Evolutionary conservation across 2,797 vertebrate species (phyloP).

Genomic region (Crax fasciolata): DNA sequence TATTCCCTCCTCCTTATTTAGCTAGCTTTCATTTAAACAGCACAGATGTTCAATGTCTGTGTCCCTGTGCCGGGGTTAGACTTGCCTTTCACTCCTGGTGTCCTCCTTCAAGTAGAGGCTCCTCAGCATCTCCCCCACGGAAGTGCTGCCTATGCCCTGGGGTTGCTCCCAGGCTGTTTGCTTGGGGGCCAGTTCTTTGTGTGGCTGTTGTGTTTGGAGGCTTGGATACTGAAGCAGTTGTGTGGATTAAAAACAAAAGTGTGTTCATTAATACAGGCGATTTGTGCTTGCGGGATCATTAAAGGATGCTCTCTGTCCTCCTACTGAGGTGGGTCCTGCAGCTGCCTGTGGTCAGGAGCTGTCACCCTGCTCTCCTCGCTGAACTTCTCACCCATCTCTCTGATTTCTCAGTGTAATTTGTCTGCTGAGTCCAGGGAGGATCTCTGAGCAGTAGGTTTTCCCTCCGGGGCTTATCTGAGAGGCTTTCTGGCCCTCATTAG

Average conservation of each 20-base stretch:
- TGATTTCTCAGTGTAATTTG: not conserved
- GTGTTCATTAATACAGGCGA: not conserved
- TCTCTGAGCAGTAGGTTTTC: not conserved
- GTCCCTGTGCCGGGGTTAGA: not conserved
- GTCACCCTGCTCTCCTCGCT: not conserved
- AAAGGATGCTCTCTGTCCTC: rapidly evolving
- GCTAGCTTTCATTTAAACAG: not conserved
- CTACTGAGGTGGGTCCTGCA: not conserved
- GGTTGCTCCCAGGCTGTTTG: not conserved
- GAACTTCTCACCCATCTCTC: not conserved
- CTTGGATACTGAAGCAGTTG: not conserved
- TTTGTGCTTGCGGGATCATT: not conserved
- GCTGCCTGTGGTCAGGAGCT: not conserved
- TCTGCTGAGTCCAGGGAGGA: not conserved
- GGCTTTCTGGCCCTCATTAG: not conserved
- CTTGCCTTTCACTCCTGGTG: not conserved
- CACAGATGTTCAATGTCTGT: not conserved
- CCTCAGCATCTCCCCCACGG: not conserved
- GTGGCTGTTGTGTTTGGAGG: not conserved
- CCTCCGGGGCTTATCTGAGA: not conserved
- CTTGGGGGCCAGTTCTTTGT: not conserved
- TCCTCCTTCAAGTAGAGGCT: not conserved
- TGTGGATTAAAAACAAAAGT: not conserved
- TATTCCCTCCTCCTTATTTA: not conserved
- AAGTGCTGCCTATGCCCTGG: rapidly evolving